These are phyloP conservation scores for Carassius carassius DNA, from an alignment of 2,113 vertebrate species.

Conservation along the genomic window DNA sequence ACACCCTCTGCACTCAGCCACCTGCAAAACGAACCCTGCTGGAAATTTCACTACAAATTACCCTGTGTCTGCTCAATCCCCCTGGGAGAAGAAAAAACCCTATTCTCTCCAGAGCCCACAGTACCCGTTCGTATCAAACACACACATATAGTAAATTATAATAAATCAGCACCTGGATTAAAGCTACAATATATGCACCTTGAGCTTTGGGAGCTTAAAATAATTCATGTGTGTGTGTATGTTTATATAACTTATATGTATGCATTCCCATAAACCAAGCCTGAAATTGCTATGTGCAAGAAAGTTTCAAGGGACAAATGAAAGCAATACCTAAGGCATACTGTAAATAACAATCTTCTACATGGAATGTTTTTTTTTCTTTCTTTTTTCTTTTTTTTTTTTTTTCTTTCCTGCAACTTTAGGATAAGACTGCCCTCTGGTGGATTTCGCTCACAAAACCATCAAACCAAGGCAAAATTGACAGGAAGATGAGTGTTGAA, in stretches of 20 bases:
- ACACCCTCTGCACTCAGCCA: slow-evolving; percentile 75
- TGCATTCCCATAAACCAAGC: not conserved
- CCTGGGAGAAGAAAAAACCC: slow-evolving; percentile 66
- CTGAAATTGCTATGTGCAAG: slow-evolving; percentile 8
- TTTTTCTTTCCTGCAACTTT: slow-evolving; percentile 8
- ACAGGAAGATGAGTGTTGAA: slow-evolving; percentile 76
- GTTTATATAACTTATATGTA: not conserved
- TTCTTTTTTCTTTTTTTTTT: not conserved
- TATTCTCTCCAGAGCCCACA: slow-evolving; percentile 65
- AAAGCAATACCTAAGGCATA: slow-evolving; percentile 69
- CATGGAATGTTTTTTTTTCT: slow-evolving; percentile 12
- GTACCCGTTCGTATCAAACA: slow-evolving; percentile 45
- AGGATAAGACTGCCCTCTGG: slow-evolving; percentile 69
- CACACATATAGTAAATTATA: slow-evolving; percentile 2
- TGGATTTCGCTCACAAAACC: slow-evolving; percentile 43
- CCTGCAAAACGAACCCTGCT: slow-evolving; percentile 78
- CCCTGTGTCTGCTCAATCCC: slow-evolving; percentile 74
- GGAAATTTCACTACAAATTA: slow-evolving; percentile 82
- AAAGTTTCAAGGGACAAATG: slow-evolving; percentile 72
- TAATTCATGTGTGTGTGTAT: not conserved
- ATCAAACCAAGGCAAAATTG: slow-evolving; percentile 59
- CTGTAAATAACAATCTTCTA: slow-evolving; percentile 72
- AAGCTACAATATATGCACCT: not conserved
- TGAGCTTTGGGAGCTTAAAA: not conserved
- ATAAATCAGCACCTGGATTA: slow-evolving; percentile 6